A percentile compares a stretch with the other conserved stretches of the same genome.
Evolutionary conservation across 2,113 vertebrate genomes (phyloP).

Genomic region (Mionectes macconnelli): DNA sequence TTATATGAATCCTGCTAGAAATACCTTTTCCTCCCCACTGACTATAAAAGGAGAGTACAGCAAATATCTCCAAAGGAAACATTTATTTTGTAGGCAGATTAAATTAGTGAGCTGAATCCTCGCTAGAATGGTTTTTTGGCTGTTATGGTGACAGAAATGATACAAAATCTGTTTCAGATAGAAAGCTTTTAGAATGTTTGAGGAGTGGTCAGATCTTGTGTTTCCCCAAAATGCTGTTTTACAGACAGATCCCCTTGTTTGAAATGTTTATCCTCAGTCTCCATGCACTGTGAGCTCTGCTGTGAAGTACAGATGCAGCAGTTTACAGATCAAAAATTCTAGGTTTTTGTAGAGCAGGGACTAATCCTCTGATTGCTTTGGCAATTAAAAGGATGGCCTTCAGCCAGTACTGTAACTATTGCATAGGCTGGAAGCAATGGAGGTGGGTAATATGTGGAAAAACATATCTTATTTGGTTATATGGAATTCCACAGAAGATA

Average conservation of each 20-base stretch:
- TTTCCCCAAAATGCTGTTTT: not conserved
- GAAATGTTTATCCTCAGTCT: slow-evolving; percentile 21
- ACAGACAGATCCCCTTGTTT: slow-evolving; percentile 5
- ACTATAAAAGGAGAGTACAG: not conserved
- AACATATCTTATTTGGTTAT: not conserved
- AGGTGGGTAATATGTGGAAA: not conserved
- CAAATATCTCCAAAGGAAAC: not conserved
- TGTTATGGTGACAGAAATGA: slow-evolving; percentile 18
- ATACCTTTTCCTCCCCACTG: not conserved
- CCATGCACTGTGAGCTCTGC: slow-evolving; percentile 18
- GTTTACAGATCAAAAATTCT: slow-evolving; percentile 15
- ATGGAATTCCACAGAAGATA: not conserved
- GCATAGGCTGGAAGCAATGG: not conserved
- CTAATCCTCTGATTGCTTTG: slow-evolving; percentile 37
- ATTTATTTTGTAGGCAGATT: not conserved
- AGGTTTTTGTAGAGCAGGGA: not conserved
- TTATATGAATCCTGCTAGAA: not conserved
- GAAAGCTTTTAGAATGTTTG: not conserved
- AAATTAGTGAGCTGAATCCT: not conserved
- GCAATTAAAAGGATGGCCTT: slow-evolving; percentile 21
- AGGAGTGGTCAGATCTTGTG: not conserved
- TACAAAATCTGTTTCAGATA: not conserved
- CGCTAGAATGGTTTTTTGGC: not conserved
- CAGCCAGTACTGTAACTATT: not conserved
- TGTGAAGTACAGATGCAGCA: slow-evolving; percentile 24